phyloP scores from a whole-genome alignment of 2,888 invertebrate genomes.

The Autographa pulchrina region DNA sequence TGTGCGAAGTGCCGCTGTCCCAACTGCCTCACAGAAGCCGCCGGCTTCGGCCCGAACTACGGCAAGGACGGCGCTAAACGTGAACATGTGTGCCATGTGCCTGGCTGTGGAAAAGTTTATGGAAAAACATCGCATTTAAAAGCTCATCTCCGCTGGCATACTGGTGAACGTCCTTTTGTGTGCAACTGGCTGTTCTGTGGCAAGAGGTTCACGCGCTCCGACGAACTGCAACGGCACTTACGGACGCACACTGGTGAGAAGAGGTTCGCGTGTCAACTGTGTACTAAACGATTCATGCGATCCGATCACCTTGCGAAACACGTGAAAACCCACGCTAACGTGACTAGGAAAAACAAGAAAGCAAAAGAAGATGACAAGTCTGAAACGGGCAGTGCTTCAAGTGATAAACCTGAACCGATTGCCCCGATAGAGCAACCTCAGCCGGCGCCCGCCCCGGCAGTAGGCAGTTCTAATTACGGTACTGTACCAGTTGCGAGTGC shows the following conservation, averaged over 20 bases:
- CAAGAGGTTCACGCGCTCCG: slow-evolving; percentile 97
- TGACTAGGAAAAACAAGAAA: slow-evolving; percentile 86
- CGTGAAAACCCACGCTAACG: slow-evolving; percentile 95
- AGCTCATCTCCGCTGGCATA: slow-evolving; percentile 97
- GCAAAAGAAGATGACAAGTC: slow-evolving; percentile 82
- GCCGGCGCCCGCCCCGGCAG: slow-evolving; percentile 50
- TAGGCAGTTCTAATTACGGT: slow-evolving; percentile 79
- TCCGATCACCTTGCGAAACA: slow-evolving; percentile 98
- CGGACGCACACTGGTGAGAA: slow-evolving; percentile 97
- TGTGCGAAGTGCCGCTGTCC: slow-evolving; percentile 94
- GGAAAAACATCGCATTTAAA: slow-evolving; percentile 98
- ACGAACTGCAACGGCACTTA: slow-evolving; percentile 96
- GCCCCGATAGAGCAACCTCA: slow-evolving; percentile 34
- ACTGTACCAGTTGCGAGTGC: slow-evolving; percentile 72
- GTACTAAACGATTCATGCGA: slow-evolving; percentile 97
- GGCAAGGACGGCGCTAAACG: slow-evolving; percentile 94
- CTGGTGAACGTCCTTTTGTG: slow-evolving; percentile 96
- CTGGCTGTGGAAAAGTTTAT: slow-evolving; percentile 96
- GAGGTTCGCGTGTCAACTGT: slow-evolving; percentile 95
- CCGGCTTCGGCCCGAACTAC: slow-evolving; percentile 92
- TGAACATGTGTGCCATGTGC: slow-evolving; percentile 95
- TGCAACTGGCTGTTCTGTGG: slow-evolving; percentile 97
- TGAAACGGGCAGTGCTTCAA: slow-evolving; percentile 68
- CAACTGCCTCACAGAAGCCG: slow-evolving; percentile 95
- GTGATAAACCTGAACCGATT: slow-evolving; percentile 67